Evolutionary conservation across 2,113 vertebrate species (phyloP), one percentile per base, ranked within the genome.

Genomic region (Anas platyrhynchos): DNA sequence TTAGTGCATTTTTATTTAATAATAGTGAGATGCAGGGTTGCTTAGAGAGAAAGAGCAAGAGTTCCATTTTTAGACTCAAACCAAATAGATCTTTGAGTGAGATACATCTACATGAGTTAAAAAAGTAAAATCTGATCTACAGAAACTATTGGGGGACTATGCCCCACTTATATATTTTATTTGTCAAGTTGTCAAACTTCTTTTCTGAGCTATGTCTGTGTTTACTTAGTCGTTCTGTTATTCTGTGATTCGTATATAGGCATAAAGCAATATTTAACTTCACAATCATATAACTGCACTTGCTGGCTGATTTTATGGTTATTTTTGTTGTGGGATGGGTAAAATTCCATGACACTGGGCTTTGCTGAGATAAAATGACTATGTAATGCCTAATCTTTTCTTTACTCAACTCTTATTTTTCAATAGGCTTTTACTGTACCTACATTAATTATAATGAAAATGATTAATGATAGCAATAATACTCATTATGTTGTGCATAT

Each of bases 361-460:
- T 91, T 80, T 63, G 11, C 11, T 83, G 65, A 54, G 38, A 34
- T 61, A 67, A 15, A 83, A 34, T 32, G 43, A 67, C 22, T 88
- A 21, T n/a, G 34, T 81, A 75, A 86, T 75, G 12, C 6, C 62
- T 78, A 52, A 52, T 75, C 23, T 66, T 43, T 78, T 62, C 55
- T 68, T 76, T 67, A 36, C 43, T 48, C 44, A 91, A 87, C 23
- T 63, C 14, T 58, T 66, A 58, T 36, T 86, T 93, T 94, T 63
- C 56, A 84, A 58, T 44, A 58, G 18, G 25, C 8, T 88, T 0
- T 20, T 29, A 50, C 9, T 56, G 38, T 43, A 84, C 43, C 65
- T 78, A 63, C 32, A 78, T 88, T 80, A 80, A 83, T 88, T 94
- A 67, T 65, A 74, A 92, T 61, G 61, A 84, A 93, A 91, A 78